Conservation (phyloP, 2,797 vertebrate species). For the Neosilurus mollespiculum region DNA sequence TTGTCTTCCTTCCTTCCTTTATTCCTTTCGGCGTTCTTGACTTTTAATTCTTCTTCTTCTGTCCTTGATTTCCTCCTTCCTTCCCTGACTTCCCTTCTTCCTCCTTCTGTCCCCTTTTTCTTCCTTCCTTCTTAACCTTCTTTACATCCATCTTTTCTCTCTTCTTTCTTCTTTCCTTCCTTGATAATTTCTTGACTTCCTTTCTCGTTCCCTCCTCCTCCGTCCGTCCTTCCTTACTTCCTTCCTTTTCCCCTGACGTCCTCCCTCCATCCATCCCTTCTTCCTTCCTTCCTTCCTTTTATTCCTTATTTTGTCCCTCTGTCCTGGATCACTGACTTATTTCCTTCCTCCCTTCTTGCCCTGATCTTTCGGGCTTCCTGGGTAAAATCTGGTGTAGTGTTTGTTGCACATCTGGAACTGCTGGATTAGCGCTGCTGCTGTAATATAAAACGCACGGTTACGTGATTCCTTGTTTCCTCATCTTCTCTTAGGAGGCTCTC, state of each 20-base stretch:
- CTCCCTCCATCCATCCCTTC: too few species aligned
- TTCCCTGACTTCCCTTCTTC: not conserved
- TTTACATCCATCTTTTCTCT: not conserved
- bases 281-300: not conserved
- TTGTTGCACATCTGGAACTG: not conserved
- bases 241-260: not conserved
- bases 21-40: not conserved
- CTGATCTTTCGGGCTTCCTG: not conserved
- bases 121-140: not conserved
- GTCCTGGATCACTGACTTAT: too few species aligned
- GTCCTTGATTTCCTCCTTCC: not conserved
- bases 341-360: not conserved
- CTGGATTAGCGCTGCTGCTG: not conserved
- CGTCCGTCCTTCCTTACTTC: not conserved
- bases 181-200: not conserved
- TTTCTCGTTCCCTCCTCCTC: not conserved
- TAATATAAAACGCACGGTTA: not conserved
- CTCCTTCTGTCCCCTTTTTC: not conserved
- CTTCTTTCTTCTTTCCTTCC: not conserved
- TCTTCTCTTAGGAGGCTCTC: slow-evolving; percentile 9
- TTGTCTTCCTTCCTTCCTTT: not conserved
- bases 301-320: too few species aligned
- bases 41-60: not conserved
- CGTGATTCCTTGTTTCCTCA: not conserved
- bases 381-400: not conserved